These are phyloP conservation scores for Hemiprocne comata DNA, from an alignment of 2,113 vertebrate genomes.

Conservation along the genomic window DNA sequence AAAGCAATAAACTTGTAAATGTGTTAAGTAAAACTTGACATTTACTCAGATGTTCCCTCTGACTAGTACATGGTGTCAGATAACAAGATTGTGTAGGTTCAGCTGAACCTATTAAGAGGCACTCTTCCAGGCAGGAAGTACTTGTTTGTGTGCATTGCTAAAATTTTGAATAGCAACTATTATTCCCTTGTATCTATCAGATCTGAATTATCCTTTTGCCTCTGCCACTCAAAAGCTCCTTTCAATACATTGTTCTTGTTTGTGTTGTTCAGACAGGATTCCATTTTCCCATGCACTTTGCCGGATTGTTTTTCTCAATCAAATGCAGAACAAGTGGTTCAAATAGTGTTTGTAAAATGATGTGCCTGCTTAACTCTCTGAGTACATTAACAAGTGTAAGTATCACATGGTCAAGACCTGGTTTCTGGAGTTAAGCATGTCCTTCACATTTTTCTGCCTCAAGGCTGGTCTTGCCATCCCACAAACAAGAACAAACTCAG, in stretches of 20 bases:
- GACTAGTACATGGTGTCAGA: neutral
- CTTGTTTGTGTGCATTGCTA: neutral
- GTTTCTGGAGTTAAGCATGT: no score
- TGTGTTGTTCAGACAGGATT: neutral
- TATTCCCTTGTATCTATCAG: neutral
- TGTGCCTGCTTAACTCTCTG: neutral
- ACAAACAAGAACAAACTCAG: neutral
- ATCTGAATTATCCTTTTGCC: neutral
- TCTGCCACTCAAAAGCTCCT: neutral
- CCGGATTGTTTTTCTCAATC: neutral
- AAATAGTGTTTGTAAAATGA: neutral
- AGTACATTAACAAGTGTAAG: neutral
- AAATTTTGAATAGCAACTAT: neutral
- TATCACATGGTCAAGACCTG: neutral
- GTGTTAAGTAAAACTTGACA: neutral
- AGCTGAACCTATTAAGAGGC: neutral
- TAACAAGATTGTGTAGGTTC: neutral
- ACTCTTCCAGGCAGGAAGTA: neutral
- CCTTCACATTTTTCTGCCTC: neutral
- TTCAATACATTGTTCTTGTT: neutral
- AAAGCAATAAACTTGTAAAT: neutral
- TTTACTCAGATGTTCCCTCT: neutral
- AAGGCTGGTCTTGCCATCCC: neutral
- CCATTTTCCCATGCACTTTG: neutral
- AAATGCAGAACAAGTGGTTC: neutral